Conservation (phyloP, 2,888 invertebrate species). For the Thymelicus lineola region DNA sequence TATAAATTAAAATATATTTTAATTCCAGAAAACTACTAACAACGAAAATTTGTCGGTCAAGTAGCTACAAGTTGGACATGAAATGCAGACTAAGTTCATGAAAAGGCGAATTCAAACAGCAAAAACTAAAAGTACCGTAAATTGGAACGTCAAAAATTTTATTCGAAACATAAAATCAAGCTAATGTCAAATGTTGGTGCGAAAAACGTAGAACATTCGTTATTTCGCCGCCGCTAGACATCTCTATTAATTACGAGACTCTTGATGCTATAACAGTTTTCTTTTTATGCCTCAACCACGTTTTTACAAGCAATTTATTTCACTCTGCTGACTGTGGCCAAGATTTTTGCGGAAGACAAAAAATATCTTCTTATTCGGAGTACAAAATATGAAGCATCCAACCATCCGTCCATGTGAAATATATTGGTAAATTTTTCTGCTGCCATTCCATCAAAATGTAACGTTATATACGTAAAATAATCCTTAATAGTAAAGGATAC, state of each 20-base stretch:
- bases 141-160: slow-evolving; percentile 32
- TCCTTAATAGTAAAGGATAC: no score
- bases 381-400: not conserved
- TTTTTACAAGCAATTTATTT: slow-evolving; percentile 72
- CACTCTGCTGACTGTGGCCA: slow-evolving; percentile 59
- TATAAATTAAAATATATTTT: slow-evolving; percentile 13
- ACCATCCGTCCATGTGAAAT: not conserved
- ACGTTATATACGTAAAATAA: no score
- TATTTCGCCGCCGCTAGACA: slow-evolving; percentile 49
- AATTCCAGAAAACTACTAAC: slow-evolving; percentile 13
- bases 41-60: slow-evolving; percentile 35
- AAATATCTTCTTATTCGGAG: slow-evolving; percentile 2
- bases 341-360: slow-evolving; percentile 43
- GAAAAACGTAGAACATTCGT: slow-evolving; percentile 51
- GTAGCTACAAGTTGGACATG: slow-evolving; percentile 33
- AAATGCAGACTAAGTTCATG: slow-evolving; percentile 30
- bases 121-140: slow-evolving; percentile 36
- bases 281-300: slow-evolving; percentile 56
- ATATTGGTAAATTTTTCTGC: not conserved
- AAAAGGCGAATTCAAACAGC: slow-evolving; percentile 30
- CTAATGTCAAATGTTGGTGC: slow-evolving; percentile 44
- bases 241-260: slow-evolving; percentile 69
- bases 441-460: not conserved
- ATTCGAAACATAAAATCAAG: slow-evolving; percentile 36
- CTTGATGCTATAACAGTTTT: slow-evolving; percentile 64